Conservation (phyloP, 1,140 invertebrate genomes). For the Chlorops oryzae region DNA sequence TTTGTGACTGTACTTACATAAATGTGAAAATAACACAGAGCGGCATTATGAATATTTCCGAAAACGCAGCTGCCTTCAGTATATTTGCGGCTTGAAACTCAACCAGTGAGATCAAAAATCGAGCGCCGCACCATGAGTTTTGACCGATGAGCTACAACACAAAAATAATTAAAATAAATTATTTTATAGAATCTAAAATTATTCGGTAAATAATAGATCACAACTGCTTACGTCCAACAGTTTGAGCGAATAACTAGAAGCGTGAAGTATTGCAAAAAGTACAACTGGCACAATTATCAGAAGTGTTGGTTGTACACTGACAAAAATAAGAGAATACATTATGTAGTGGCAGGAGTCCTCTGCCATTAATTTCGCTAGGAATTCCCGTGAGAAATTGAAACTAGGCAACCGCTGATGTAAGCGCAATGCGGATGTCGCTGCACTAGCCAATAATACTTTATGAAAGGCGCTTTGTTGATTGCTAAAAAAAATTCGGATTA, state of each 20-base stretch:
- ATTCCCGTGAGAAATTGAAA: constrained; percentile 74
- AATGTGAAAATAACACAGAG: constrained; percentile 75
- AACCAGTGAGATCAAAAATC: constrained; percentile 76
- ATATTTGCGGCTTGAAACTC: constrained; percentile 84
- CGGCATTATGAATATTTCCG: constrained; percentile 91
- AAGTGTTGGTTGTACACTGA: constrained; percentile 80
- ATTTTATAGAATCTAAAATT: constrained; percentile 2
- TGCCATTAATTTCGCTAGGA: constrained; percentile 67
- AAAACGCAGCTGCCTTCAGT: constrained; percentile 76
- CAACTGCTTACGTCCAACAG: constrained; percentile 78
- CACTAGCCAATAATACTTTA: constrained; percentile 84
- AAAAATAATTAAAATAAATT: neutral
- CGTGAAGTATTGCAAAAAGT: constrained; percentile 85
- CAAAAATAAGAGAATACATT: constrained; percentile 88
- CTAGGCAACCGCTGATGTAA: constrained; percentile 86
- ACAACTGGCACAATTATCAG: constrained; percentile 84
- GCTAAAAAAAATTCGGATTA: constrained; percentile 51
- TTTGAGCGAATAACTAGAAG: constrained; percentile 80
- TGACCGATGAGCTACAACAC: constrained; percentile 71
- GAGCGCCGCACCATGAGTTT: constrained; percentile 80
- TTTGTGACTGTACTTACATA: constrained; percentile 62
- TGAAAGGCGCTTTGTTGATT: constrained; percentile 81
- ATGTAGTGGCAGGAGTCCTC: constrained; percentile 97
- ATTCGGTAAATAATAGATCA: constrained; percentile 17
- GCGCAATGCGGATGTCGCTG: constrained; percentile 85